These are phyloP conservation scores for Psilanteris sp. DNA, from an alignment of 1,140 invertebrate genomes.

Conservation along the genomic window DNA sequence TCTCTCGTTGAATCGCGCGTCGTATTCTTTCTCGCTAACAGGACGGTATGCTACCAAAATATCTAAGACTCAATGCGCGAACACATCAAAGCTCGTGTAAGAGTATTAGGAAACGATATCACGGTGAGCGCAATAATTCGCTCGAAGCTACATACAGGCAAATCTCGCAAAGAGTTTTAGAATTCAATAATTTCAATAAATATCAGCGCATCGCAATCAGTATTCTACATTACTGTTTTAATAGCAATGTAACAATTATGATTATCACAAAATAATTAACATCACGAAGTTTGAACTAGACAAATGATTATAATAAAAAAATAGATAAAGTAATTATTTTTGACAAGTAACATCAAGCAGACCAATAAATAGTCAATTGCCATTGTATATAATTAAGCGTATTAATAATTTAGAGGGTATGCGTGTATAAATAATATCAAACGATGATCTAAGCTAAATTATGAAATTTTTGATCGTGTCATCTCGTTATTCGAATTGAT, in stretches of 20 bases:
- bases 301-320: constrained; percentile 8
- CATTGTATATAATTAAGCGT: constrained; percentile 5
- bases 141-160: constrained; percentile 70
- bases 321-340: constrained; percentile 4
- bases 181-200: constrained; percentile 65
- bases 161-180: constrained; percentile 60
- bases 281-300: constrained; percentile 8
- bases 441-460: not conserved
- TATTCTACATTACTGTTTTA: constrained; percentile 51
- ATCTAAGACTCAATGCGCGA: constrained; percentile 61
- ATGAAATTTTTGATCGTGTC: not conserved
- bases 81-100: constrained; percentile 54
- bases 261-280: constrained; percentile 16
- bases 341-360: not conserved
- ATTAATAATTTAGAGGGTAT: constrained; percentile 33
- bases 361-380: constrained; percentile 20
- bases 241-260: constrained; percentile 6
- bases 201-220: constrained; percentile 59
- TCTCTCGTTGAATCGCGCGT: constrained; percentile 48
- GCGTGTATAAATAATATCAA: constrained; percentile 9
- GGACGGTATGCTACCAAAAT: constrained; percentile 57
- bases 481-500: constrained; percentile 7
- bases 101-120: constrained; percentile 72
- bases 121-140: constrained; percentile 68
- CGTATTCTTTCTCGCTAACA: constrained; percentile 61